Base-by-base conservation (phyloP, 2,888 invertebrate species). In the Doris montereyensis region DNA sequence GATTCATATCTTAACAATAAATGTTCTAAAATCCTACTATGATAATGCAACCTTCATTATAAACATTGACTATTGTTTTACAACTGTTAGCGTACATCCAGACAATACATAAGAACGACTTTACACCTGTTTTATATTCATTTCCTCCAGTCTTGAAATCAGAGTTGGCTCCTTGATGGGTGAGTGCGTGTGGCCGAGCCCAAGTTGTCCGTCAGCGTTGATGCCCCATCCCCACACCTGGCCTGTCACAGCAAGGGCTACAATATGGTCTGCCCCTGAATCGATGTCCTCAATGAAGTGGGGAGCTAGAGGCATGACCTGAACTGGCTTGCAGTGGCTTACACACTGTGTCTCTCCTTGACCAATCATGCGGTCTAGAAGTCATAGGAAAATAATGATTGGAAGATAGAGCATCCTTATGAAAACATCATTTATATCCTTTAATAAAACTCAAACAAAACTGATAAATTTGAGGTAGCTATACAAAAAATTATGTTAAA, bases 211-310 rank as follows among this genome's bases (percentile, higher is more conserved):
- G 86, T 94, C 94, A 58, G 92, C 92, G 88, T 94, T 94, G 90
- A 93, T 93, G n/a, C 94, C 94, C 94, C 94, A 94, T 0, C 93
- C 94, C 87, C 93, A 93, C 0, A 94, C 93, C 85, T 93, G 93
- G 4, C 93, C 93, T 77, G 92, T 92, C n/a, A 91, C 89, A 3
- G 93, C 93, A 34, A 94, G 89, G 28, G 93, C 93, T 17, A 94
- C 87, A 0, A 93, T 93, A 87, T 94, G 94, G 83, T 94, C 94
- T 0, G 94, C 93, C 0, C 94, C 94, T 24, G 94, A 93, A 0
- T 93, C 93, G 77, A 94, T 93, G 84, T 94, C 94, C 73, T 93
- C 93, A 1, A 94, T 91, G 68, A 92, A 90, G 85, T 93, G 93
- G 34, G 92, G 92, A 24, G 90, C 88, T 65, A 94, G 87, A 1